Evolutionary conservation across 2,888 invertebrate genomes (phyloP).

Genomic region (Synanthedon tipuliformis): DNA sequence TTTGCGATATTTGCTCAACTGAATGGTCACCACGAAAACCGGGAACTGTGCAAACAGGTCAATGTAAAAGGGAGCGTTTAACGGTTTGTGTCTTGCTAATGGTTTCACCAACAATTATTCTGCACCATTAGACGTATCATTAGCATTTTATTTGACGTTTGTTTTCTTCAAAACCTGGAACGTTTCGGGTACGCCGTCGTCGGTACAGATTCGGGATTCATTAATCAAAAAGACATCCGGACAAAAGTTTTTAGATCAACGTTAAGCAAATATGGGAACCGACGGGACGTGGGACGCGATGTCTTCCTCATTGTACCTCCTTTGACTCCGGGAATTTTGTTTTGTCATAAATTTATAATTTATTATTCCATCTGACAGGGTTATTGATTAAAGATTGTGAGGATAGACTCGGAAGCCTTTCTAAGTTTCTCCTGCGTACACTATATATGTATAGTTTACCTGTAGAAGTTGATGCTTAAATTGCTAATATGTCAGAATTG

Average conservation of each 20-base stretch:
- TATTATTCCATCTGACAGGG: neutral
- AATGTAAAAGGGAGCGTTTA: slow-evolving; percentile 31
- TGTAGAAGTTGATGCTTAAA: no score
- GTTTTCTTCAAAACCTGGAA: slow-evolving; percentile 44
- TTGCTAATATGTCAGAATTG: no score
- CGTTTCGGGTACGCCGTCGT: slow-evolving; percentile 27
- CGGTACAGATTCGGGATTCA: slow-evolving; percentile 43
- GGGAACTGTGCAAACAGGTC: slow-evolving; percentile 48
- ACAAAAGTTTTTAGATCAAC: slow-evolving; percentile 56
- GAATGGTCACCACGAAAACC: slow-evolving; percentile 22
- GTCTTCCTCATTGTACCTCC: neutral
- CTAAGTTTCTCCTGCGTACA: no score
- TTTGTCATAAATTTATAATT: neutral
- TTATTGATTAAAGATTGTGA: neutral
- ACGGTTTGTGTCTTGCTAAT: slow-evolving; percentile 38
- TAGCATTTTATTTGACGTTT: slow-evolving; percentile 49
- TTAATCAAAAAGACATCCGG: slow-evolving; percentile 47
- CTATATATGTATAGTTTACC: no score
- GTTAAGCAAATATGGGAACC: slow-evolving; percentile 57
- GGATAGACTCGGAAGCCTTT: no score
- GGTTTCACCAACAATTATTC: slow-evolving; percentile 51
- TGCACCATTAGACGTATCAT: slow-evolving; percentile 57
- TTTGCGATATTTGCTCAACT: slow-evolving; percentile 45
- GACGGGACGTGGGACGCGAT: slow-evolving; percentile 10
- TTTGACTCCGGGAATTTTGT: neutral